Percentiles rank a stretch among this genome's conserved stretches.
phyloP scores from a whole-genome alignment of 2,113 vertebrate species.

The Capreolus pygargus region DNA sequence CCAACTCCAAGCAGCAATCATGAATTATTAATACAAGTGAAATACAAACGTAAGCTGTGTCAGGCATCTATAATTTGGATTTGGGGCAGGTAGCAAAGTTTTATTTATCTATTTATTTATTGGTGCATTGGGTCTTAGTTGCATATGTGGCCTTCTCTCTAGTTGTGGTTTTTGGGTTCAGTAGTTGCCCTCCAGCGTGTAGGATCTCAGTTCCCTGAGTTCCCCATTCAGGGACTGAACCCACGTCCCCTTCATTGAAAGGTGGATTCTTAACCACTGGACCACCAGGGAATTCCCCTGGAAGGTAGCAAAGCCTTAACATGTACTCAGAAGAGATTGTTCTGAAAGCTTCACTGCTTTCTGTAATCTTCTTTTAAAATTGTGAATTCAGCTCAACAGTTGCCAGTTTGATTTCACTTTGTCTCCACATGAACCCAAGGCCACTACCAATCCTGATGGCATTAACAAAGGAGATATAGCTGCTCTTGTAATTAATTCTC shows the following conservation, averaged over 20 bases:
- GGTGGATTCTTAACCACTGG: background rate
- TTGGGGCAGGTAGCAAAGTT: background rate
- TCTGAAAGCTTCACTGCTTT: background rate
- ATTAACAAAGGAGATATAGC: background rate
- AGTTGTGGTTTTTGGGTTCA: background rate
- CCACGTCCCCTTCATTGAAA: background rate
- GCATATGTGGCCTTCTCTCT: background rate
- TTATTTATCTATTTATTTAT: background rate
- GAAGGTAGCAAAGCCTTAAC: slow-evolving; percentile 9
- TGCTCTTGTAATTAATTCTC: background rate
- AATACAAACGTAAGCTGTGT: background rate
- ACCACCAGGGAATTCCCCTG: background rate
- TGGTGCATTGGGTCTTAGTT: background rate
- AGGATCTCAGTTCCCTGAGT: background rate
- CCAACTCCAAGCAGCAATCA: background rate
- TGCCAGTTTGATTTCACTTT: background rate
- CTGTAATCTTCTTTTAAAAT: background rate
- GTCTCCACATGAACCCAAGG: background rate
- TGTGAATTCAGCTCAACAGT: background rate
- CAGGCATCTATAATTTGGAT: background rate
- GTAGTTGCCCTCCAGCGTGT: background rate
- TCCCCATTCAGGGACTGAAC: background rate
- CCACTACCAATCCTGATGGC: background rate
- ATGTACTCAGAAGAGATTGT: background rate
- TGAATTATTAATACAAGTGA: background rate